Conservation (phyloP, 2,888 invertebrate genomes). For the Caenorhabditis sp. region DNA sequence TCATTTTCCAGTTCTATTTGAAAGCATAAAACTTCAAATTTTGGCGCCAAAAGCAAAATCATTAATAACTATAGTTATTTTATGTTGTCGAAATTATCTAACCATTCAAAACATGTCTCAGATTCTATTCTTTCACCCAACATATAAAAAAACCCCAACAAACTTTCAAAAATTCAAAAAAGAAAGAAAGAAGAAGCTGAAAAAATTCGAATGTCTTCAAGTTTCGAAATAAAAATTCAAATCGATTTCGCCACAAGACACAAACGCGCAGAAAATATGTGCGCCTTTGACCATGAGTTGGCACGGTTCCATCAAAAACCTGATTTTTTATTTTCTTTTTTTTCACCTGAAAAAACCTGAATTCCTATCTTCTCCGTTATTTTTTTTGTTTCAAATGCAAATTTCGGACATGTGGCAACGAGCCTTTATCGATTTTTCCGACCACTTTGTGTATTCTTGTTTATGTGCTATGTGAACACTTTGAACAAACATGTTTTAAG, state of each 20-base stretch:
- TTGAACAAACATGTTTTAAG: not conserved
- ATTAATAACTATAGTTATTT: too few species aligned
- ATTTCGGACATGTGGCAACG: not conserved
- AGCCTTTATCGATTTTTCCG: not conserved
- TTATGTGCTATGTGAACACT: too few species aligned
- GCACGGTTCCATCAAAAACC: constrained; percentile 17
- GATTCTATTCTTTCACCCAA: too few species aligned
- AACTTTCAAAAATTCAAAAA: not conserved
- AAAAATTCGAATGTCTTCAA: not conserved
- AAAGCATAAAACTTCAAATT: too few species aligned
- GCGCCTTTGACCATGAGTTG: constrained; percentile 41
- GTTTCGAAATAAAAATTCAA: constrained; percentile 2
- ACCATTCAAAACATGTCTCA: too few species aligned
- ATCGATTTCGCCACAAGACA: constrained; percentile 28
- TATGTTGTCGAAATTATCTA: too few species aligned
- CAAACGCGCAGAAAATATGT: constrained; percentile 16
- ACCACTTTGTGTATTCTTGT: not conserved
- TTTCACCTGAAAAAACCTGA: not conserved
- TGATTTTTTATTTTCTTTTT: constrained; percentile 9
- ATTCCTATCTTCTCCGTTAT: not conserved
- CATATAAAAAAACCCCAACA: not conserved
- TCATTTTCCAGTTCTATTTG: too few species aligned
- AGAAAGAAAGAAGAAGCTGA: not conserved
- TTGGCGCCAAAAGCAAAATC: too few species aligned
- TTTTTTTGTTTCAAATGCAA: not conserved